Evolutionary conservation across 2,113 vertebrate species (phyloP).

Genomic region (Oceanodroma tethys): DNA sequence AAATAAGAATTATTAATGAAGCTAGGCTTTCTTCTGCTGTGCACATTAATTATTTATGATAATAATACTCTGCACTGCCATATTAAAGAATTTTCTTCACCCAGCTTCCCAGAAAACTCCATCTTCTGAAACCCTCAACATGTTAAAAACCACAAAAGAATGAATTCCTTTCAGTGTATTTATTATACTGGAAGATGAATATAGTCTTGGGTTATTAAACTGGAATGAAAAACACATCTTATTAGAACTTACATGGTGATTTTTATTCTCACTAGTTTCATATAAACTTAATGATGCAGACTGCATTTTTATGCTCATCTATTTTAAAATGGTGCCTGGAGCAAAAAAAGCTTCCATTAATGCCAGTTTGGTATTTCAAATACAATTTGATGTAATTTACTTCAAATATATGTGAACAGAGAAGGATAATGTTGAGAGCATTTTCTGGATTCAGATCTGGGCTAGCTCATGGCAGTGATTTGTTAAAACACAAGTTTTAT

Average conservation of each 20-base stretch:
- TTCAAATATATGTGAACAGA: slow-evolving; percentile 84
- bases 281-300: slow-evolving; percentile 89
- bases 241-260: slow-evolving; percentile 87
- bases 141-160: slow-evolving; percentile 79
- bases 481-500: slow-evolving; percentile 69
- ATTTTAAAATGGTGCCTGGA: slow-evolving; percentile 86
- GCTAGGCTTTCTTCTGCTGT: slow-evolving; percentile 81
- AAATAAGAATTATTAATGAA: slow-evolving; percentile 89
- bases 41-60: slow-evolving; percentile 87
- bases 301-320: slow-evolving; percentile 86
- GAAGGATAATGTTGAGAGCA: slow-evolving; percentile 75
- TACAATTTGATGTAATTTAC: slow-evolving; percentile 87
- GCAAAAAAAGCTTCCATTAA: slow-evolving; percentile 84
- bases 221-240: slow-evolving; percentile 88
- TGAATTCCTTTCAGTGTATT: slow-evolving; percentile 77
- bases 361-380: slow-evolving; percentile 88
- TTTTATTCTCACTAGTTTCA: slow-evolving; percentile 87
- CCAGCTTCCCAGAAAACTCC: slow-evolving; percentile 79
- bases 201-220: slow-evolving; percentile 87
- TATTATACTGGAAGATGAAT: slow-evolving; percentile 84
- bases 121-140: slow-evolving; percentile 76
- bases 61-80: slow-evolving; percentile 80
- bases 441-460: slow-evolving; percentile 74
- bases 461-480: slow-evolving; percentile 72
- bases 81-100: slow-evolving; percentile 84